phyloP scores from a whole-genome alignment of 2,888 invertebrate species.

The Odontomyia ornata region DNA sequence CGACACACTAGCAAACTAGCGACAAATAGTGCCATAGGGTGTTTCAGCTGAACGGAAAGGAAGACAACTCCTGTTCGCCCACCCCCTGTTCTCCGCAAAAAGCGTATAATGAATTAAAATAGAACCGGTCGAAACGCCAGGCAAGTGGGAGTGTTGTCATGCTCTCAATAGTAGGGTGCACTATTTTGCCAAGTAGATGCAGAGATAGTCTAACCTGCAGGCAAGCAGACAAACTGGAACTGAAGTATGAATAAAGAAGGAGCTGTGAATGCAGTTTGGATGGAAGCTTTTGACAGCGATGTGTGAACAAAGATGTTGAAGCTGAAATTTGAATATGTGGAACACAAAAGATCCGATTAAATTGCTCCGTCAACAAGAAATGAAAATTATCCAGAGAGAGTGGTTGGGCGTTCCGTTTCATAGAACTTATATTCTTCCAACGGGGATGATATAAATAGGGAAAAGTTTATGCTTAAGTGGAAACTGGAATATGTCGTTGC shows the following conservation, averaged over 20 bases:
- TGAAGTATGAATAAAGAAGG: neutral
- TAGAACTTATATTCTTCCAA: too few species aligned
- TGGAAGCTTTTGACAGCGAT: neutral
- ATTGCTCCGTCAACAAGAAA: constrained; percentile 18
- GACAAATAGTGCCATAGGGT: neutral
- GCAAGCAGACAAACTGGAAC: neutral
- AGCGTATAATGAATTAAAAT: neutral
- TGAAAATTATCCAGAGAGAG: neutral
- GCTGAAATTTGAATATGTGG: neutral
- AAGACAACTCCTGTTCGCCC: neutral
- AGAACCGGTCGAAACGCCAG: neutral
- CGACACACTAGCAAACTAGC: too few species aligned
- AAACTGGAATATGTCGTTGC: too few species aligned
- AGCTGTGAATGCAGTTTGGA: neutral
- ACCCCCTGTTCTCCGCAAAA: neutral
- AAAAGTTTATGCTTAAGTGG: too few species aligned
- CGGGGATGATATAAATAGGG: too few species aligned
- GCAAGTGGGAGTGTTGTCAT: neutral
- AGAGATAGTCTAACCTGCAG: too few species aligned
- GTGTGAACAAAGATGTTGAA: constrained; percentile 19
- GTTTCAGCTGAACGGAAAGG: neutral
- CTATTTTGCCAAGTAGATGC: too few species aligned
- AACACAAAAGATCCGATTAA: constrained; percentile 26
- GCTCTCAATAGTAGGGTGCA: too few species aligned
- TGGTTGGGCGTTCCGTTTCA: neutral